Evolutionary conservation across 2,888 invertebrate species (phyloP).

Genomic region (Synergus laeviventris): DNA sequence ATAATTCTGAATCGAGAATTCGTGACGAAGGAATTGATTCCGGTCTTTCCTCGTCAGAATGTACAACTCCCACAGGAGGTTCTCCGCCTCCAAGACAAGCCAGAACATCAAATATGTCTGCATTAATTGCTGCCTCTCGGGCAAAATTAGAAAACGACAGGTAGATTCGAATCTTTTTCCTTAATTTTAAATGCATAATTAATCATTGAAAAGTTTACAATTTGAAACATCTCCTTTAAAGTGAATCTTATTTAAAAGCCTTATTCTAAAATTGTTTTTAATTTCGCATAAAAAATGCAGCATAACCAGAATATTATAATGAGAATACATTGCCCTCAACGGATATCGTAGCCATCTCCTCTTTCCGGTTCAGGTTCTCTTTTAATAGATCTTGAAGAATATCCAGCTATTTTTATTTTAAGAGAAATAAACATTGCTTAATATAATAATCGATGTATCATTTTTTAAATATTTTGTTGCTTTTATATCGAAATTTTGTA

Average conservation of each 20-base stretch:
- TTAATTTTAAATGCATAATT: too few species aligned
- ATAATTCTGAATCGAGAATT: conserved; percentile 45
- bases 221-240: too few species aligned
- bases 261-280: too few species aligned
- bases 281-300: too few species aligned
- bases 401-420: not conserved
- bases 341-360: not conserved
- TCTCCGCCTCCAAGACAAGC: conserved; percentile 69
- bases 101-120: conserved; percentile 56
- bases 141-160: conserved; percentile 62
- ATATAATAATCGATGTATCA: not conserved
- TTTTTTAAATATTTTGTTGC: not conserved
- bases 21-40: conserved; percentile 70
- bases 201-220: too few species aligned
- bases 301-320: too few species aligned
- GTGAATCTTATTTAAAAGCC: too few species aligned
- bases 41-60: conserved; percentile 70
- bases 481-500: not conserved
- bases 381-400: not conserved
- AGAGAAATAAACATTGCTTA: not conserved
- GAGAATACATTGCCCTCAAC: not conserved
- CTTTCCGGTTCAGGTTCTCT: not conserved
- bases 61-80: conserved; percentile 71
- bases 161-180: conserved; percentile 52
- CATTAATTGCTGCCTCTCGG: conserved; percentile 61